Evolutionary conservation across 1,140 invertebrate species (phyloP).

Genomic region (Lordiphosa clarofinis): DNA sequence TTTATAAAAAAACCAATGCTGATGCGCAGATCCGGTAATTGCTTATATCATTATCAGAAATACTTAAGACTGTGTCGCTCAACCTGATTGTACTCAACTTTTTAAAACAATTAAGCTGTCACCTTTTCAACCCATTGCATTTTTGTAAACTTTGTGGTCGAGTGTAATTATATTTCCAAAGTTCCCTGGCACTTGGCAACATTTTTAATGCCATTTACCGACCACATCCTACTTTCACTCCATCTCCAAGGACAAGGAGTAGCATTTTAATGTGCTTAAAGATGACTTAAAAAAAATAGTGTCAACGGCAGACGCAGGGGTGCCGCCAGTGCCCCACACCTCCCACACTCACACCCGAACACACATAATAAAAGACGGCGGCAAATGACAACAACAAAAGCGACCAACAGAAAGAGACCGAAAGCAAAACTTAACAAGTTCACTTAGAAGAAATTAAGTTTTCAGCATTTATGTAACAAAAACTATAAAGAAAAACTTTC

Average conservation of each 20-base stretch:
- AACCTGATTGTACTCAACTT: no score
- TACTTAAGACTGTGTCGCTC: no score
- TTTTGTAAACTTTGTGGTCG: constrained; percentile 2
- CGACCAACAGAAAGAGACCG: constrained; percentile 2
- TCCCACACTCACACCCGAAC: constrained; percentile 3
- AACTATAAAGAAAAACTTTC: constrained; percentile 75
- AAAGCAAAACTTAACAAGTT: constrained; percentile 70
- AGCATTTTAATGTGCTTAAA: constrained; percentile 64
- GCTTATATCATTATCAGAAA: no score
- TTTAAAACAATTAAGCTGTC: no score
- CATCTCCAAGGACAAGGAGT: constrained; percentile 8
- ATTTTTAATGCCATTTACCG: constrained; percentile 38
- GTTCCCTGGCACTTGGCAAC: constrained; percentile 14
- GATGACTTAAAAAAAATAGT: constrained; percentile 33
- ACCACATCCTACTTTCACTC: constrained; percentile 5
- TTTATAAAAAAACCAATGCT: no score
- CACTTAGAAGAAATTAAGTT: constrained; percentile 76
- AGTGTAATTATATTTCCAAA: constrained; percentile 13
- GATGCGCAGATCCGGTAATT: no score
- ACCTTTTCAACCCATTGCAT: constrained; percentile 1
- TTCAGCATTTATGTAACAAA: constrained; percentile 74
- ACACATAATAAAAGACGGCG: constrained; percentile 41
- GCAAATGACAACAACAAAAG: constrained; percentile 31
- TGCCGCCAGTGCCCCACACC: not conserved
- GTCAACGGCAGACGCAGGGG: constrained; percentile 48